Percentiles rank a stretch among this genome's conserved stretches.
phyloP scores from a whole-genome alignment of 1,140 invertebrate species.

The Cataglyphis hispanica region DNA sequence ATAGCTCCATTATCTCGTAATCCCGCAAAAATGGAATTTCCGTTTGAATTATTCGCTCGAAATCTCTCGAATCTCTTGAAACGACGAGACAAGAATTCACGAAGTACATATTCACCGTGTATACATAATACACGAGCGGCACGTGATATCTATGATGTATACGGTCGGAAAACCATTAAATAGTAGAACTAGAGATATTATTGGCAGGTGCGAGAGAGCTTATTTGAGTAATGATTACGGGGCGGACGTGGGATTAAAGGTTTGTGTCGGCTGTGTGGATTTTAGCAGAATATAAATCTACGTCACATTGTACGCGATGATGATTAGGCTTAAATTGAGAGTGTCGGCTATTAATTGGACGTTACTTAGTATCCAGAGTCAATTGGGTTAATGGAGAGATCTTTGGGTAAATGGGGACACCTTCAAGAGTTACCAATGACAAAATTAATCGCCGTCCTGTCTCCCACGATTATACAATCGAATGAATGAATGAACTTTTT shows the following conservation, averaged over 20 bases:
- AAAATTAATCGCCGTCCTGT: constrained; percentile 22
- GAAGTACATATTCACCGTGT: not conserved
- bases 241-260: constrained; percentile 9
- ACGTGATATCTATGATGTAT: not conserved
- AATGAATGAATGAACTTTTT: no score
- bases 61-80: not conserved
- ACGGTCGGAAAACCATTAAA: constrained; percentile 10
- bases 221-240: constrained; percentile 26
- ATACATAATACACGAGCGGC: not conserved
- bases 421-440: constrained; percentile 14
- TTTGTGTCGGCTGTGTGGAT: not conserved
- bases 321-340: not conserved
- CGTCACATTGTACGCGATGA: not conserved
- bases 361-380: constrained; percentile 28
- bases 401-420: constrained; percentile 17
- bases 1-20: not conserved
- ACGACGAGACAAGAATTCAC: not conserved
- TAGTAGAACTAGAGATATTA: constrained; percentile 34
- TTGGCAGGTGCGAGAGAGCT: constrained; percentile 37
- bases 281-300: constrained; percentile 43
- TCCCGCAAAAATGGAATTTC: not conserved
- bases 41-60: not conserved
- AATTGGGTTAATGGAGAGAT: constrained; percentile 44
- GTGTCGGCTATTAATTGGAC: constrained; percentile 42
- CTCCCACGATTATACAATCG: not conserved